Base-by-base conservation (phyloP, 2,113 vertebrate genomes). In the Amia ocellicauda region DNA sequence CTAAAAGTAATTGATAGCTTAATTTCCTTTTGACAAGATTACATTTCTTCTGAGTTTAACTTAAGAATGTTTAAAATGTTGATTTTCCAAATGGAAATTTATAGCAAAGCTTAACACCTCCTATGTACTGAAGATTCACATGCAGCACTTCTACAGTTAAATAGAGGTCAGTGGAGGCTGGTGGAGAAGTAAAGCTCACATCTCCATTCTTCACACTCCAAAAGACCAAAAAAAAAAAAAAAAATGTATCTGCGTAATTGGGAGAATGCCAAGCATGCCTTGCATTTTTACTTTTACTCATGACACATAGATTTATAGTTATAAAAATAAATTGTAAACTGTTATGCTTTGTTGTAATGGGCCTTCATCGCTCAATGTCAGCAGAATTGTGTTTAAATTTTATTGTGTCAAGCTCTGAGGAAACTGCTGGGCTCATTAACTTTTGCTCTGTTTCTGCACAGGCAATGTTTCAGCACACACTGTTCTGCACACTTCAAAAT, bases 291-390 rank as follows among this genome's bases (percentile, higher is more conserved):
- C 56, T 36, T 58, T 19, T 41, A 58, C 36, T n/a, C 36, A 20
- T 42, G 19, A 36, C 43, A 41, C 56, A 42, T 2, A 23, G 56
- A 58, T 58, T 20, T 20, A 58, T 41, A 13, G 56, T 17, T 20
- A 58, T 3, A 58, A 29, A 20, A 20, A 58, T 29, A 58, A 58
- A 58, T 42, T 41, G 56, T 58, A 58, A 58, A 20, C 29, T 40
- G 19, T 58, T 58, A 19, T 36, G n/a, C 36, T 58, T 58, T 58
- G 56, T 41, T 40, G 31, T 58, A 58, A 41, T 23, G 56, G 31
- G 1, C 3, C 31, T 58, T 36, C 56, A 58, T 58, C 56, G 22
- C 36, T 40, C 56, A 40, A 10, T 19, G 19, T 3, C 31, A 23
- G 56, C 36, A 24, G 56, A 14, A 41, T 41, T 58, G 29, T 41